phyloP scores from a whole-genome alignment of 1,140 invertebrate genomes.

The Temnothorax nylanderi region DNA sequence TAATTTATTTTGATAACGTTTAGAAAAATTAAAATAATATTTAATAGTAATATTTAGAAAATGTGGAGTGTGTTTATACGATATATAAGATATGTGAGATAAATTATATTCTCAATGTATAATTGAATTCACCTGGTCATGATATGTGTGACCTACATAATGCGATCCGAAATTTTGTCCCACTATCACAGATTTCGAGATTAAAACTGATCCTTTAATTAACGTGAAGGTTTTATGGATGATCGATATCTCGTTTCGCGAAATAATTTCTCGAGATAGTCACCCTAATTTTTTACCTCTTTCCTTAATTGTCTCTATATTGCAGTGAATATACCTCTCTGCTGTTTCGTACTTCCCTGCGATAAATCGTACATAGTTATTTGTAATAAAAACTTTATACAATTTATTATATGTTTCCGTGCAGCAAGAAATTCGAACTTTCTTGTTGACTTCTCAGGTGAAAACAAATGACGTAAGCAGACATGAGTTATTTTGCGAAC shows the following conservation, averaged over 20 bases:
- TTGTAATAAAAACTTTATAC: background rate
- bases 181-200: background rate
- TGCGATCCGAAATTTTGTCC: background rate
- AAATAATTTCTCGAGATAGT: background rate
- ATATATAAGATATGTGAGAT: background rate
- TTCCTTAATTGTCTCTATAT: background rate
- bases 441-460: background rate
- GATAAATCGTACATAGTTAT: conserved; percentile 1
- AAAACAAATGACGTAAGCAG: background rate
- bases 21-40: background rate
- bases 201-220: background rate
- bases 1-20: background rate
- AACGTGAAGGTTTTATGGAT: background rate
- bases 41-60: background rate
- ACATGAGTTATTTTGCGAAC: background rate
- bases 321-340: background rate
- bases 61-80: background rate
- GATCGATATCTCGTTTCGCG: background rate
- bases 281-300: background rate
- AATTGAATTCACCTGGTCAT: background rate
- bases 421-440: background rate
- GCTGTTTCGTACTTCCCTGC: background rate
- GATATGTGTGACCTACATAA: background rate
- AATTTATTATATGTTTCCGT: background rate
- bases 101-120: conserved; percentile 1